Evolutionary conservation across 2,113 vertebrate species (phyloP).

Genomic region (Montifringilla adamsi): DNA sequence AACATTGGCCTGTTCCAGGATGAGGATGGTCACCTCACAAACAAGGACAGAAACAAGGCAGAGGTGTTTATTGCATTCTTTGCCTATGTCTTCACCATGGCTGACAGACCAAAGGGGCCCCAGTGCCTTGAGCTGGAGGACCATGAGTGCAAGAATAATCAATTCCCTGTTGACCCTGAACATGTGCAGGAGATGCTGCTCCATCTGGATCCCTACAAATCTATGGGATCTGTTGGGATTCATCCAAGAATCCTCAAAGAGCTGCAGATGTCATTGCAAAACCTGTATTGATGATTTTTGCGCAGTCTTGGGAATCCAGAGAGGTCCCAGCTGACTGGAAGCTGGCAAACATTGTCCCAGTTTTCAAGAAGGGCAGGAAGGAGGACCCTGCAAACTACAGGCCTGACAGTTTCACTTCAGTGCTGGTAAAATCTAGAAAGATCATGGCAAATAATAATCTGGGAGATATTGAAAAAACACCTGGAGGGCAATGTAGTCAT

Average conservation of each 20-base stretch:
- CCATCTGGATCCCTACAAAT: neutral
- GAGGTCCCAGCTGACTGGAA: neutral
- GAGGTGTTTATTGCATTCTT: neutral
- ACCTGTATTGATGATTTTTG: neutral
- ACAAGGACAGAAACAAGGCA: neutral
- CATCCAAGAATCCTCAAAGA: neutral
- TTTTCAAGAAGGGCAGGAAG: neutral
- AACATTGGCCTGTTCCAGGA: neutral
- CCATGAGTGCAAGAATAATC: neutral
- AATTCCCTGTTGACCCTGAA: neutral
- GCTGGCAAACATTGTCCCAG: neutral
- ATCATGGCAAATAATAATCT: neutral
- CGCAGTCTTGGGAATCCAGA: neutral
- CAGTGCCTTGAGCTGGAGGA: neutral
- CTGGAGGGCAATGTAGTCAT: neutral
- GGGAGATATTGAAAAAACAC: neutral
- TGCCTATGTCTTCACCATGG: neutral
- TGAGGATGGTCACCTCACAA: neutral
- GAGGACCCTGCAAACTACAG: neutral
- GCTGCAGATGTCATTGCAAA: neutral
- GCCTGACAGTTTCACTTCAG: neutral
- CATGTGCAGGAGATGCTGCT: neutral
- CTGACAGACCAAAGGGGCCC: neutral
- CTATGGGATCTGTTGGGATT: neutral
- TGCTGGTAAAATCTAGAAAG: neutral